These are phyloP conservation scores for Lepus townsendii DNA, from an alignment of 2,797 vertebrate species.

Conservation along the genomic window DNA sequence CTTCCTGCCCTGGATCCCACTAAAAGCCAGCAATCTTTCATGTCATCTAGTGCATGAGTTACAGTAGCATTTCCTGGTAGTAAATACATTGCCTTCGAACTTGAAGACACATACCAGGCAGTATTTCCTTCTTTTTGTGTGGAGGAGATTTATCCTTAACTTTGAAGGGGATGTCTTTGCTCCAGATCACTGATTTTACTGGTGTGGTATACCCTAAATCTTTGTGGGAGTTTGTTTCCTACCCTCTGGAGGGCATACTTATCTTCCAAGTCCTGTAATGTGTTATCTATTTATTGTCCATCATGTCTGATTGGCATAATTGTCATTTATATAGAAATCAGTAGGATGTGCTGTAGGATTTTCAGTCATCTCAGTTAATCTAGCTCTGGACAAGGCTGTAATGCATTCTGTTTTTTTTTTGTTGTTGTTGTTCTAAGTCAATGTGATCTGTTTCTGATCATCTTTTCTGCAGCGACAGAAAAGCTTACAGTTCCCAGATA, in stretches of 20 bases:
- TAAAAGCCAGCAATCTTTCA: neutral
- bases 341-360: neutral
- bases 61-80: neutral
- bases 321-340: neutral
- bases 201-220: neutral
- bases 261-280: neutral
- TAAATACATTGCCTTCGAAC: neutral
- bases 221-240: neutral
- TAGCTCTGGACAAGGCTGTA: neutral
- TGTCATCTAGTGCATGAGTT: neutral
- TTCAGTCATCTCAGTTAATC: neutral
- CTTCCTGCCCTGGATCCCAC: neutral
- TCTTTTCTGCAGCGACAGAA: constrained; percentile 36
- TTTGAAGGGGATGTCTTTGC: neutral
- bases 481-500: neutral
- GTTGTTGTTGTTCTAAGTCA: constrained; percentile 55
- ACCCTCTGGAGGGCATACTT: neutral
- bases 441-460: neutral
- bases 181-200: constrained; percentile 15
- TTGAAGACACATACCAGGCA: neutral
- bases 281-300: neutral
- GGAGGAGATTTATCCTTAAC: neutral
- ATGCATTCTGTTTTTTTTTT: neutral
- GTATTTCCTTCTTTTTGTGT: constrained; percentile 10
- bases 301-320: neutral